Percentiles rank a stretch among this genome's conserved stretches.
These are phyloP conservation scores for Brachypteracias leptosomus DNA, from an alignment of 2,113 vertebrate genomes.

Conservation along the genomic window DNA sequence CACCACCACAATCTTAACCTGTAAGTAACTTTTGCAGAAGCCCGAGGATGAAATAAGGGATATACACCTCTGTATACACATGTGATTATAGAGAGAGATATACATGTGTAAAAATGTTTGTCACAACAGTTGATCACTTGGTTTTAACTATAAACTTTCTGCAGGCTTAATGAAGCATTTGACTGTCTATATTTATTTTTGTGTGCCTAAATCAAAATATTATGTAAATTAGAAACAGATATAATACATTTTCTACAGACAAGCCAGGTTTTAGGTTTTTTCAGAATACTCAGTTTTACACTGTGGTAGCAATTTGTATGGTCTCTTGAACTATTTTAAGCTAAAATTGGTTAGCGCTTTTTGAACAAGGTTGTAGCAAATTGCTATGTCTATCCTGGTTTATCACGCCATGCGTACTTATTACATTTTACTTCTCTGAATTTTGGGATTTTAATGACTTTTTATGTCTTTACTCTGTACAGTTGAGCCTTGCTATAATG, in stretches of 20 bases:
- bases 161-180: constrained; percentile 30
- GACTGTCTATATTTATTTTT: constrained; percentile 52
- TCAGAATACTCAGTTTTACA: constrained; percentile 41
- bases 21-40: not conserved
- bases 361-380: constrained; percentile 44
- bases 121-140: not conserved
- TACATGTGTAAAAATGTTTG: not conserved
- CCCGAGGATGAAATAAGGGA: not conserved
- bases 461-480: constrained; percentile 40
- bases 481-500: constrained; percentile 36
- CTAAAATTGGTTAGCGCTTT: constrained; percentile 48
- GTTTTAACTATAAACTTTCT: not conserved
- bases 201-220: constrained; percentile 43
- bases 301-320: constrained; percentile 36
- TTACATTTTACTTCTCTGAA: constrained; percentile 11
- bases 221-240: constrained; percentile 38
- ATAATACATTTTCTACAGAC: constrained; percentile 42
- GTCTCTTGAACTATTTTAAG: constrained; percentile 39
- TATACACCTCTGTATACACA: not conserved
- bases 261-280: constrained; percentile 40
- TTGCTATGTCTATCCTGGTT: constrained; percentile 42
- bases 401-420: constrained; percentile 9
- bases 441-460: constrained; percentile 14
- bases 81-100: accelerated
- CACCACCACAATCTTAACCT: not conserved